Evolutionary conservation across 1,140 invertebrate genomes (phyloP).

Genomic region (Listronotus oregonensis): DNA sequence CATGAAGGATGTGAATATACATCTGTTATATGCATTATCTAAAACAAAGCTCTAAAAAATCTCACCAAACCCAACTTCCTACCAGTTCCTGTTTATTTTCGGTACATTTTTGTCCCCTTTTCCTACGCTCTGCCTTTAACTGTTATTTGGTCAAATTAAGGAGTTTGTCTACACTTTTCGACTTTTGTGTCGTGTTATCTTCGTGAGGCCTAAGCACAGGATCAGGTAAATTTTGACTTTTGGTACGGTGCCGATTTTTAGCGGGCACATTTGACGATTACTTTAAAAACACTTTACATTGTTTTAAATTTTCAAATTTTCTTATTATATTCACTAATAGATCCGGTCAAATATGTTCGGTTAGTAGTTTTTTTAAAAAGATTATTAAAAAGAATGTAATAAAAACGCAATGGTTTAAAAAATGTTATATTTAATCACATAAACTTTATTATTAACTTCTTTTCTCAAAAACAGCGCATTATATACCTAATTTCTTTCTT

Average conservation of each 20-base stretch:
- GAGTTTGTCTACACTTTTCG: constrained; percentile 55
- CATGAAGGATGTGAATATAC: no score
- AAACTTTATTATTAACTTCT: no score
- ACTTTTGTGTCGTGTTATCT: constrained; percentile 26
- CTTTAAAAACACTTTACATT: background rate
- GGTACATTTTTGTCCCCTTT: constrained; percentile 63
- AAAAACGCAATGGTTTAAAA: no score
- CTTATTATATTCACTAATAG: background rate
- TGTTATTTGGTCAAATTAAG: constrained; percentile 65
- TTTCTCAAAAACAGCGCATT: no score
- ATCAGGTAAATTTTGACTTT: constrained; percentile 29
- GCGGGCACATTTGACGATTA: constrained; percentile 19
- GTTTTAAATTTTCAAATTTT: no score
- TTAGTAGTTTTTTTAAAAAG: no score
- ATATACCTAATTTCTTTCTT: no score
- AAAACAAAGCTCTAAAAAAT: constrained; percentile 22
- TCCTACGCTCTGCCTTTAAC: constrained; percentile 64
- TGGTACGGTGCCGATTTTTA: constrained; percentile 28
- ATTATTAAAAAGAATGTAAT: no score
- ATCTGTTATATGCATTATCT: no score
- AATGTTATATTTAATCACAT: no score
- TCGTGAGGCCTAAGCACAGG: constrained; percentile 9
- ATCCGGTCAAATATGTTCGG: background rate
- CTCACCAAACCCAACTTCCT: constrained; percentile 43
- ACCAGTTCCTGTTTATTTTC: constrained; percentile 69